A percentile compares a stretch with the other conserved stretches of the same genome.
Conservation (phyloP, 2,113 vertebrate species). For the Pristiophorus japonicus region DNA sequence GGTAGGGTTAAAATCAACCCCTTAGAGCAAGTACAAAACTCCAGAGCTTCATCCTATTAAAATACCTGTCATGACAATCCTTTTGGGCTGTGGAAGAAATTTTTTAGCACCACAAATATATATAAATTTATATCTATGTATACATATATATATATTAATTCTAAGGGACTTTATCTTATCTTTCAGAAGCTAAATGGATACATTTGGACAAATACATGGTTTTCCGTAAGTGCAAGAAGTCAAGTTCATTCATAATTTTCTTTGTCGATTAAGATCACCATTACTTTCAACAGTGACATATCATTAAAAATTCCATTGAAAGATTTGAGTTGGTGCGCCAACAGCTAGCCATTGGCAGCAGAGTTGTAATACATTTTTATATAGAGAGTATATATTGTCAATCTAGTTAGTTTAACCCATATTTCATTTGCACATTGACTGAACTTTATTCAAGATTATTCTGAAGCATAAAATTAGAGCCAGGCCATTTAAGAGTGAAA, state of each 20-base stretch:
- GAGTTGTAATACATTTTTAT: no score
- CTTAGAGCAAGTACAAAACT: neutral
- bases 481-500: neutral
- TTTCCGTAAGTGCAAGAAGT: neutral
- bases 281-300: neutral
- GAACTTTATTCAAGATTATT: neutral
- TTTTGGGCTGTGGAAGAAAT: neutral
- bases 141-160: neutral
- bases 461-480: neutral
- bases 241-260: neutral
- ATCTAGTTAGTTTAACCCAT: no score
- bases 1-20: neutral
- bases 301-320: neutral
- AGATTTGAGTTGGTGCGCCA: neutral
- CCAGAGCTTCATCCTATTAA: neutral
- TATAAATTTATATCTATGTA: no score
- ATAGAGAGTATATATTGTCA: no score
- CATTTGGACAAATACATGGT: conserved; percentile 18
- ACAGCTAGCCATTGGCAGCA: neutral
- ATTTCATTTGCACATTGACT: neutral
- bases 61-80: neutral
- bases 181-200: conserved; percentile 2
- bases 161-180: neutral
- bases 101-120: neutral
- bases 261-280: neutral